Evolutionary conservation across 2,113 vertebrate species (phyloP).

Genomic region (Elephas maximus): DNA sequence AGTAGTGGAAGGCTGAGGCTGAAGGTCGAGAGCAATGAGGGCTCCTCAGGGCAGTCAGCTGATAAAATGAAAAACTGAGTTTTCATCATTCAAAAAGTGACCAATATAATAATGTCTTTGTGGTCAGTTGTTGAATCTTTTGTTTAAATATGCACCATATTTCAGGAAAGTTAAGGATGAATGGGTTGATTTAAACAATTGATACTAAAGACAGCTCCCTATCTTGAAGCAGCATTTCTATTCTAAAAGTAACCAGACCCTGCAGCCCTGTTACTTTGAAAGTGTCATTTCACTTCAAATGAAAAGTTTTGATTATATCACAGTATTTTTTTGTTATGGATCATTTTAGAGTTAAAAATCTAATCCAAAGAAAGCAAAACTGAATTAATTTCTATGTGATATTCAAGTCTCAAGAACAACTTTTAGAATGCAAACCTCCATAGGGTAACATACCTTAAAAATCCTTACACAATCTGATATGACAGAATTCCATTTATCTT

Average conservation of each 20-base stretch:
- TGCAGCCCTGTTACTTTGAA: not conserved
- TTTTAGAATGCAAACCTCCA: not conserved
- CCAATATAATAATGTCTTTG: not conserved
- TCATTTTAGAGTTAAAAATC: not conserved
- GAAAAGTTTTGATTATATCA: not conserved
- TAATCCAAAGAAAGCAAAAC: not conserved
- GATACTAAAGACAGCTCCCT: not conserved
- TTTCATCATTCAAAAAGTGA: not conserved
- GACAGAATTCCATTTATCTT: not conserved
- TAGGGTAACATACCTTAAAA: not conserved
- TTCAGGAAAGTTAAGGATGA: not conserved
- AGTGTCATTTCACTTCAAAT: not conserved
- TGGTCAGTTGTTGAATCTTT: not conserved
- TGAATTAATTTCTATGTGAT: not conserved
- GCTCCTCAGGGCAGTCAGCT: not conserved
- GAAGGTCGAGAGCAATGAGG: not conserved
- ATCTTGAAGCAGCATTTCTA: not conserved
- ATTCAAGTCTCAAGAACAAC: not conserved
- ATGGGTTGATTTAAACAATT: not conserved
- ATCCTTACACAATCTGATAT: not conserved
- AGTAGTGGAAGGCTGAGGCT: not conserved
- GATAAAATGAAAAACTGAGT: not conserved
- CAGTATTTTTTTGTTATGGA: not conserved
- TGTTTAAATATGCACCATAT: not conserved
- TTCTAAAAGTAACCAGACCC: not conserved